phyloP scores from a whole-genome alignment of 2,113 vertebrate species.

The Silurus asotus region DNA sequence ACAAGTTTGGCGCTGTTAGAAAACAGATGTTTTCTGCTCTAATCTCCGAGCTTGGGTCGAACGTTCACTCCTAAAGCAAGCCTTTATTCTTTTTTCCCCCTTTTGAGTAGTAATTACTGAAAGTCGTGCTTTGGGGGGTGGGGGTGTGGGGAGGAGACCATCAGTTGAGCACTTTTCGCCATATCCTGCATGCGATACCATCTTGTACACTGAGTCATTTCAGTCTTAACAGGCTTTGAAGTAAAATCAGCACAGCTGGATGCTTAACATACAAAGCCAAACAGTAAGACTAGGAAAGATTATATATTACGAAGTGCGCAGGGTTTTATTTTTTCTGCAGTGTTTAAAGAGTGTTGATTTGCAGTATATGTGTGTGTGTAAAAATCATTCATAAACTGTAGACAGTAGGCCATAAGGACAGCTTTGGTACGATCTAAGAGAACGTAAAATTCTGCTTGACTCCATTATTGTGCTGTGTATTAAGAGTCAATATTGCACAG shows the following conservation, averaged over 20 bases:
- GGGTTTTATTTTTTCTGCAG: background rate
- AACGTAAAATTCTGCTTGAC: background rate
- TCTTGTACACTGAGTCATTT: constrained; percentile 7
- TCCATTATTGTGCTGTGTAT: background rate
- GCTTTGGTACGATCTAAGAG: background rate
- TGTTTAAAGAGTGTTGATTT: background rate
- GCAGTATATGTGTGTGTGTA: background rate
- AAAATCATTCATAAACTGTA: background rate
- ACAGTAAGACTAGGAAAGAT: background rate
- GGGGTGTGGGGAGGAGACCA: background rate
- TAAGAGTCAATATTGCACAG: background rate
- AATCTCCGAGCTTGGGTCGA: background rate
- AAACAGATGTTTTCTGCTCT: background rate
- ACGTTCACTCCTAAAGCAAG: background rate
- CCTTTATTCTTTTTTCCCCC: background rate
- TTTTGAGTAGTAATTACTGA: background rate
- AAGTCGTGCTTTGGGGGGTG: background rate
- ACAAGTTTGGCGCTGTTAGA: background rate
- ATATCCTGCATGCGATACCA: constrained; percentile 1
- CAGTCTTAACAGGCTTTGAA: constrained; percentile 7
- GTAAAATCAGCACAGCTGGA: background rate
- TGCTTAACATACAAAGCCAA: background rate
- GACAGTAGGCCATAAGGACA: background rate
- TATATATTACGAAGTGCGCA: background rate
- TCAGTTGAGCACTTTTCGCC: constrained; percentile 5